Evolutionary conservation across 2,113 vertebrate species (phyloP).

Genomic region (Oryzias woworae): DNA sequence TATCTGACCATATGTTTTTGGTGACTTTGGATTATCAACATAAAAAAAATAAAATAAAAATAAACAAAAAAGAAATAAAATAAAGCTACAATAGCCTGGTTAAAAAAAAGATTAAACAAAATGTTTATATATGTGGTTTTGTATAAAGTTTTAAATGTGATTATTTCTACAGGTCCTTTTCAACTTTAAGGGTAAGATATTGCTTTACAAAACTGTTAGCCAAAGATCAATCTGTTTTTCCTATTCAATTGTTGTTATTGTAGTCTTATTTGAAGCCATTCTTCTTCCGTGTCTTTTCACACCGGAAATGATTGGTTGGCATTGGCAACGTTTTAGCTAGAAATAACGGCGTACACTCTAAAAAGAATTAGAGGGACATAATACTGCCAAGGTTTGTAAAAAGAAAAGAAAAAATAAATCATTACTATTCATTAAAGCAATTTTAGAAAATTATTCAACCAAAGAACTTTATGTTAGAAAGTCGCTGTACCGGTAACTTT

Average conservation of each 20-base stretch:
- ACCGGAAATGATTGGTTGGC: slow-evolving; percentile 80
- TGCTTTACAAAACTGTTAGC: too few relatives aligned
- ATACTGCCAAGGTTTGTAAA: slow-evolving; percentile 64
- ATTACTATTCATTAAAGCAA: not conserved
- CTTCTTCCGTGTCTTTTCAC: slow-evolving; percentile 53
- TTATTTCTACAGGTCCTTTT: too few relatives aligned
- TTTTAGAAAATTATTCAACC: not conserved
- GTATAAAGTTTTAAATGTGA: too few relatives aligned
- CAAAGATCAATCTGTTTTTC: too few relatives aligned
- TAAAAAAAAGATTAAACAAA: too few relatives aligned
- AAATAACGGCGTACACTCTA: slow-evolving; percentile 47
- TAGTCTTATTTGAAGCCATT: not conserved
- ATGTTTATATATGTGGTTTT: too few relatives aligned
- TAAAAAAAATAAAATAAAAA: too few relatives aligned
- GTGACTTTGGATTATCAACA: too few relatives aligned
- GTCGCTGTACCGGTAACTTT: not conserved
- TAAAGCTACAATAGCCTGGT: too few relatives aligned
- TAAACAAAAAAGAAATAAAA: too few relatives aligned
- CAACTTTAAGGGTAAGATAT: too few relatives aligned
- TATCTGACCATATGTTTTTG: too few relatives aligned
- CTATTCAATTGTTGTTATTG: not conserved
- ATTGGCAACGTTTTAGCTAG: slow-evolving; percentile 78
- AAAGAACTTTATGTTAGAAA: not conserved
- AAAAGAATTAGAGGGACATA: slow-evolving; percentile 54
- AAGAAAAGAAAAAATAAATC: not conserved